A percentile compares a stretch with the other conserved stretches of the same genome.
Conservation (phyloP, 2,888 invertebrate species). For the Serripes groenlandicus region DNA sequence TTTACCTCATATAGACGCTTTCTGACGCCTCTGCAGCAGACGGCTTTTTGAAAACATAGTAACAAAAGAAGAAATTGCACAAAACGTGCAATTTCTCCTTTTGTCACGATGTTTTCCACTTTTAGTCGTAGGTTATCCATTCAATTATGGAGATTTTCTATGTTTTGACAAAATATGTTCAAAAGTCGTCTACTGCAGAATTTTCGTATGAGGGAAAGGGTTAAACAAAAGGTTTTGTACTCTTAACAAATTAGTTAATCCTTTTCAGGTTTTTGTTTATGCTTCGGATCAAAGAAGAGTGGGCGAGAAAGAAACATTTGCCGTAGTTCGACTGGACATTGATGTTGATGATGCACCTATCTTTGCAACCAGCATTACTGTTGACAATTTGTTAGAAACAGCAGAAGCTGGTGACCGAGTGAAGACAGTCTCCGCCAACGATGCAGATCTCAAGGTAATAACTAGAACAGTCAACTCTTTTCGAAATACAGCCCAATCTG, state of each 20-base stretch:
- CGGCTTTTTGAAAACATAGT: neutral
- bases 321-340: conserved; percentile 66
- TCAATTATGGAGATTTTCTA: too few species aligned
- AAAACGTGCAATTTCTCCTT: neutral
- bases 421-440: conserved; percentile 65
- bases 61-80: neutral
- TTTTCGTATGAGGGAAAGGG: neutral
- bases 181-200: neutral
- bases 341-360: conserved; percentile 67
- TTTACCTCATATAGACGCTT: too few species aligned
- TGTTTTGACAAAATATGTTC: too few species aligned
- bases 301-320: conserved; percentile 47
- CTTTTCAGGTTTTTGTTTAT: conserved; percentile 64
- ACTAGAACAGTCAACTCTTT: too few species aligned
- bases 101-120: neutral
- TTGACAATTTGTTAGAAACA: conserved; percentile 57
- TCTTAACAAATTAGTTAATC: neutral
- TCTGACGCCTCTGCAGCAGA: too few species aligned
- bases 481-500: too few species aligned
- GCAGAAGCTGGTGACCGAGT: conserved; percentile 52
- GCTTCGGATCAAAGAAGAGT: conserved; percentile 62
- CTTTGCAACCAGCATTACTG: conserved; percentile 50
- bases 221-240: neutral
- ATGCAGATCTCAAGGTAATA: conserved; percentile 74
- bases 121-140: too few species aligned